Evolutionary conservation across 2,888 invertebrate genomes (phyloP).

Genomic region (Oxyscelio sp.): DNA sequence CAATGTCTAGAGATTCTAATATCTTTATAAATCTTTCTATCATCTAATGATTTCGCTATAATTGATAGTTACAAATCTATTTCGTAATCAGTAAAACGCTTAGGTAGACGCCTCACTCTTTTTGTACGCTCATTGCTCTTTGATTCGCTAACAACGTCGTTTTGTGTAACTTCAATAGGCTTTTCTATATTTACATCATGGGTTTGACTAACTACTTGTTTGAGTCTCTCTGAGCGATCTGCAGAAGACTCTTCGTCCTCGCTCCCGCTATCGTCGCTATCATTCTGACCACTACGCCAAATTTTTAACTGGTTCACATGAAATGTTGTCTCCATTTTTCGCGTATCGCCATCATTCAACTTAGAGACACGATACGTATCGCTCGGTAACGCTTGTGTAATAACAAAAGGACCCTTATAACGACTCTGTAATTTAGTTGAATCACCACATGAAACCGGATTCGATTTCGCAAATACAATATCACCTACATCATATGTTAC

Average conservation of each 20-base stretch:
- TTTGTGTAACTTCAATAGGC: background rate
- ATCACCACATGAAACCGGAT: background rate
- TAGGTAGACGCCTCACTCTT: no score
- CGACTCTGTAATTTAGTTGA: background rate
- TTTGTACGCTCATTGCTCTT: no score
- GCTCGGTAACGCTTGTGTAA: background rate
- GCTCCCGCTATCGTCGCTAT: background rate
- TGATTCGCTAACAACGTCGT: no score
- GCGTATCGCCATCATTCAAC: background rate
- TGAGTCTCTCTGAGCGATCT: background rate
- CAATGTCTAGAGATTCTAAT: no score
- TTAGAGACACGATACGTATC: background rate
- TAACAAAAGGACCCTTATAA: background rate
- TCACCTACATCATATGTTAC: background rate
- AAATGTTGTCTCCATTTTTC: background rate
- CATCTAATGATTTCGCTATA: no score
- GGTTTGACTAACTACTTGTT: no score
- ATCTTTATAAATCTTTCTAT: no score
- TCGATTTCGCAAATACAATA: background rate
- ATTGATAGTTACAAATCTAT: no score
- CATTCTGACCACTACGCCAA: background rate
- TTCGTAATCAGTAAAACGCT: no score
- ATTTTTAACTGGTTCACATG: background rate
- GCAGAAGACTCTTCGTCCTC: background rate
- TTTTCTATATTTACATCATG: background rate